These are phyloP conservation scores for Rutilus rutilus DNA, from an alignment of 2,113 vertebrate genomes.

Conservation along the genomic window DNA sequence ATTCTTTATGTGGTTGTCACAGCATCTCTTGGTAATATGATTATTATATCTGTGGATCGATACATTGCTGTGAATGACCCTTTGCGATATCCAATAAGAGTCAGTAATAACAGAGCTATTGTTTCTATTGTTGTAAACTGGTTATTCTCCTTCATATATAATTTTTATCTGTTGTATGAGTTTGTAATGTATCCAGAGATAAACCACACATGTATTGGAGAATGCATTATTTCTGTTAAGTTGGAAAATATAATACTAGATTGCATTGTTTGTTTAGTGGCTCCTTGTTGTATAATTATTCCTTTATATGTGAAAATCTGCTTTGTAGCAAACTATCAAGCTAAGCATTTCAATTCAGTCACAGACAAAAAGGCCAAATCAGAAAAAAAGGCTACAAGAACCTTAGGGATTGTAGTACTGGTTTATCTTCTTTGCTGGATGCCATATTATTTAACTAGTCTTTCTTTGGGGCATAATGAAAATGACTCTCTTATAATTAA, in stretches of 20 bases:
- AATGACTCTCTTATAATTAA: neutral
- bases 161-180: slow-evolving; percentile 2
- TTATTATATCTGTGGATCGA: slow-evolving; percentile 67
- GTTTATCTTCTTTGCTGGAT: slow-evolving; percentile 20
- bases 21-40: slow-evolving; percentile 60
- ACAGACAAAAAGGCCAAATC: slow-evolving; percentile 6
- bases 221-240: slow-evolving; percentile 3
- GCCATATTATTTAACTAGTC: slow-evolving; percentile 30
- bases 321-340: slow-evolving; percentile 28
- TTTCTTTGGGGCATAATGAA: neutral
- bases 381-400: neutral
- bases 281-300: slow-evolving; percentile 28
- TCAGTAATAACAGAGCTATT: slow-evolving; percentile 53
- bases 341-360: neutral
- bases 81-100: slow-evolving; percentile 58
- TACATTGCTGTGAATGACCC: slow-evolving; percentile 67
- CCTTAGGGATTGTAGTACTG: too few species aligned
- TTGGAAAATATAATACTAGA: slow-evolving; percentile 1
- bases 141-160: slow-evolving; percentile 58
- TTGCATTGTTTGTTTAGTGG: slow-evolving; percentile 10
- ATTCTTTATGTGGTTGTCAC: slow-evolving; percentile 59
- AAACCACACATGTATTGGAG: slow-evolving; percentile 15
- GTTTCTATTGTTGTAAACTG: slow-evolving; percentile 62
- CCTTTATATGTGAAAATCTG: slow-evolving; percentile 45
- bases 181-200: slow-evolving; percentile 8